A percentile compares a stretch with the other conserved stretches of the same genome.
phyloP scores from a whole-genome alignment of 2,113 vertebrate species.

The Takifugu bimaculatus region DNA sequence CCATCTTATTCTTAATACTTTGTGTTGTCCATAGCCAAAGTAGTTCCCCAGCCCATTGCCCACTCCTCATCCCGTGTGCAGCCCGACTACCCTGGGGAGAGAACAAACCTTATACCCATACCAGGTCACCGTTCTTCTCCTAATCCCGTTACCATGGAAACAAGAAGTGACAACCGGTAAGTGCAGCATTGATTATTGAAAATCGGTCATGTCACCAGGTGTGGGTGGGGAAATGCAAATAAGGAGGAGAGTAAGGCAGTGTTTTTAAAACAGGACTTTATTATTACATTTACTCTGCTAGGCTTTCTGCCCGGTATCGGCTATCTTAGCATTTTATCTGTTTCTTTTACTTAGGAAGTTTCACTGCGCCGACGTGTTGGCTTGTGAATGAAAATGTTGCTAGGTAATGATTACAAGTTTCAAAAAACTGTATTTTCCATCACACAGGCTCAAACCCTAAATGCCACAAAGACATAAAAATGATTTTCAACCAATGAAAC shows the following conservation, averaged over 20 bases:
- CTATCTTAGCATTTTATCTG: no score
- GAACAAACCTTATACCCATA: conserved; percentile 90
- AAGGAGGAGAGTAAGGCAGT: background rate
- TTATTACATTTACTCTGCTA: background rate
- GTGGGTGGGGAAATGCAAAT: background rate
- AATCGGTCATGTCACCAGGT: no score
- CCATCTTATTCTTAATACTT: background rate
- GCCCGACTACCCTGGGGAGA: conserved; percentile 88
- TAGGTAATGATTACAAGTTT: no score
- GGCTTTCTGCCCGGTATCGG: no score
- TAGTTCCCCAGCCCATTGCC: conserved; percentile 95
- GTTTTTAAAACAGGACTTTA: background rate
- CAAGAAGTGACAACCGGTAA: conserved; percentile 93
- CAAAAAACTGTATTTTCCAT: no score
- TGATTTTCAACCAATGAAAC: no score
- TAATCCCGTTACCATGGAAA: conserved; percentile 94
- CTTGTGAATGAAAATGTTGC: no score
- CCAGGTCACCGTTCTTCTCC: conserved; percentile 91
- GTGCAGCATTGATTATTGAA: background rate
- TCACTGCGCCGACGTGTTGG: no score
- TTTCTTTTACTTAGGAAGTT: no score
- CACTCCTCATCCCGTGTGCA: conserved; percentile 95
- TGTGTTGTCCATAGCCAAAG: conserved; percentile 82
- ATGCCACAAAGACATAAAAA: no score
- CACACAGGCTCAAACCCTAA: no score